These are phyloP conservation scores for Neoaliturus tenellus DNA, from an alignment of 2,888 invertebrate genomes.

Conservation along the genomic window DNA sequence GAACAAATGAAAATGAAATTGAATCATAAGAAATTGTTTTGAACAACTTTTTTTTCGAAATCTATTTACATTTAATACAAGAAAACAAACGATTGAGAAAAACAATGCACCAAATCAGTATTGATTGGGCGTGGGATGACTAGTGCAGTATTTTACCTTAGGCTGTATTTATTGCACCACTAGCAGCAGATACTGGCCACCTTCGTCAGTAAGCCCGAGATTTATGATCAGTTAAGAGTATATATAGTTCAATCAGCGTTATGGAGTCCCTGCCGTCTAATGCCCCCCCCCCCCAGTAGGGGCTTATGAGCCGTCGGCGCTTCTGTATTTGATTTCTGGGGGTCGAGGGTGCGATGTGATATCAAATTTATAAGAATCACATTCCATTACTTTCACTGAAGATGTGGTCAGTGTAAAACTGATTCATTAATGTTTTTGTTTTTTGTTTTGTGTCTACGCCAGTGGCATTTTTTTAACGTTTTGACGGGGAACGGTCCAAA, in stretches of 20 bases:
- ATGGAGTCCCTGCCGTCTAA: neutral
- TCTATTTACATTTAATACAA: too few species aligned
- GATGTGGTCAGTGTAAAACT: neutral
- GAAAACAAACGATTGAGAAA: too few species aligned
- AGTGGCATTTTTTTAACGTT: too few species aligned
- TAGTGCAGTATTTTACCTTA: neutral
- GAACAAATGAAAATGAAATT: too few species aligned
- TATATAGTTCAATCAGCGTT: conserved; percentile 45
- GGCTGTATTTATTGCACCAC: neutral
- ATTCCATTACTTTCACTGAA: neutral
- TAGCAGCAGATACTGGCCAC: neutral
- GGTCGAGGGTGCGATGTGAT: neutral
- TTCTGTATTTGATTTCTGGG: conserved; percentile 8
- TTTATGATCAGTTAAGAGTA: conserved; percentile 37
- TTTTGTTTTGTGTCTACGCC: neutral
- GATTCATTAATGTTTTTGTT: neutral
- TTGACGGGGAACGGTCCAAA: too few species aligned
- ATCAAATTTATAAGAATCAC: neutral
- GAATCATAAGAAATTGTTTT: too few species aligned
- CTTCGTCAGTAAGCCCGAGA: neutral
- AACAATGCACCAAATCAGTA: too few species aligned
- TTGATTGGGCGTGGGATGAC: too few species aligned
- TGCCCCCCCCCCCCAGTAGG: neutral
- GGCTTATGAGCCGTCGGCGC: conserved; percentile 13
- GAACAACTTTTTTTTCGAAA: too few species aligned